phyloP scores from a whole-genome alignment of 1,140 invertebrate species.

The Vanessa atalanta region DNA sequence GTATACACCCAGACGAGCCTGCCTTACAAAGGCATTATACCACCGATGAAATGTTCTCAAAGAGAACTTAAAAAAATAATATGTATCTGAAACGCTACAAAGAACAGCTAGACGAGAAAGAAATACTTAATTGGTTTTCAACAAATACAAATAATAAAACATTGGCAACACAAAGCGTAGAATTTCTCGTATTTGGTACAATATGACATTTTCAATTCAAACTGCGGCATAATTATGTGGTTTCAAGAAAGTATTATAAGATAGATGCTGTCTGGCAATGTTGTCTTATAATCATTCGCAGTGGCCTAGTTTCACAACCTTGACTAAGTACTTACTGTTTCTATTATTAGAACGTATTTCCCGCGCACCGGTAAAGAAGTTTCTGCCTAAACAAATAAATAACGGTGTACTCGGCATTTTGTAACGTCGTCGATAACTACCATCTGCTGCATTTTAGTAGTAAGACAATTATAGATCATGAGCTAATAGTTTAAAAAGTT shows the following conservation, averaged over 20 bases:
- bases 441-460: constrained; percentile 18
- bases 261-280: constrained; percentile 39
- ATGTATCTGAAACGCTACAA: no score
- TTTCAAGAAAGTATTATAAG: constrained; percentile 34
- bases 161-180: no score
- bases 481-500: not conserved
- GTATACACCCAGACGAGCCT: no score
- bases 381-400: constrained; percentile 33
- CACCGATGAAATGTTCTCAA: no score
- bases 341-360: constrained; percentile 73
- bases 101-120: no score
- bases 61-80: no score
- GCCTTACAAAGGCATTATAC: no score
- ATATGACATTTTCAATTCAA: not conserved
- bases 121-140: no score
- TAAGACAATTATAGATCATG: not conserved
- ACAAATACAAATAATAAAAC: no score
- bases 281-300: constrained; percentile 62
- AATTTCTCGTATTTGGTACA: no score
- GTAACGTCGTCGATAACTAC: constrained; percentile 27
- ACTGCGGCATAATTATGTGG: not conserved
- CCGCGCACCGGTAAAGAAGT: constrained; percentile 49
- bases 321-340: constrained; percentile 70
- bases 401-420: constrained; percentile 25
- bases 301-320: constrained; percentile 74